Conservation (phyloP, 2,113 vertebrate genomes). For the Cebidichthys violaceus region DNA sequence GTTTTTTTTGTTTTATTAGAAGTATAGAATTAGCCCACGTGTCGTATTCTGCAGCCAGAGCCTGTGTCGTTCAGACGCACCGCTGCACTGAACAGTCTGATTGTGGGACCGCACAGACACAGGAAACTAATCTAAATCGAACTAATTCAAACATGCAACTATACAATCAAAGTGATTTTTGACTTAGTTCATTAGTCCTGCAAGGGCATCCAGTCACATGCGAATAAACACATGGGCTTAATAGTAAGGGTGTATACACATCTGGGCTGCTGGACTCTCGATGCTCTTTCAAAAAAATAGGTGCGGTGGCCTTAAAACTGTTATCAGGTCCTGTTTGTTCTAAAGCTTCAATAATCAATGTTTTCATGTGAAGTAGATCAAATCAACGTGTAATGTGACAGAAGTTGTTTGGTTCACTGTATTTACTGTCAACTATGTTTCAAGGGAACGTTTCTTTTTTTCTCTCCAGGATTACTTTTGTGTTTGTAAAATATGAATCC, state of each 20-base stretch:
- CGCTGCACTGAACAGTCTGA: not conserved
- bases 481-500: no score
- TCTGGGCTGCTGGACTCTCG: not conserved
- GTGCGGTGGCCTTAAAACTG: not conserved
- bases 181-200: not conserved
- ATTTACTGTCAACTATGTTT: not conserved
- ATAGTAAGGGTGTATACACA: not conserved
- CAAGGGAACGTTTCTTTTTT: not conserved
- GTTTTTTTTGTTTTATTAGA: not conserved
- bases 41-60: not conserved
- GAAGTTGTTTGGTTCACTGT: not conserved
- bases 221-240: not conserved
- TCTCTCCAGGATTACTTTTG: no score
- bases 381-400: not conserved
- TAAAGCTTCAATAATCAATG: not conserved
- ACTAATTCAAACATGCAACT: constrained; percentile 63
- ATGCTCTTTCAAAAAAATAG: not conserved
- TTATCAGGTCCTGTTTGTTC: not conserved
- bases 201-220: constrained; percentile 5
- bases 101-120: constrained; percentile 18
- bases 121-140: constrained; percentile 1
- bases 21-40: not conserved
- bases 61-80: not conserved
- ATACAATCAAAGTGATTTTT: constrained; percentile 33
- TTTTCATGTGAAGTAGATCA: not conserved